Evolutionary conservation across 2,113 vertebrate species (phyloP), one percentile per base, ranked within the genome.

Genomic region (Grammomys dolichurus): DNA sequence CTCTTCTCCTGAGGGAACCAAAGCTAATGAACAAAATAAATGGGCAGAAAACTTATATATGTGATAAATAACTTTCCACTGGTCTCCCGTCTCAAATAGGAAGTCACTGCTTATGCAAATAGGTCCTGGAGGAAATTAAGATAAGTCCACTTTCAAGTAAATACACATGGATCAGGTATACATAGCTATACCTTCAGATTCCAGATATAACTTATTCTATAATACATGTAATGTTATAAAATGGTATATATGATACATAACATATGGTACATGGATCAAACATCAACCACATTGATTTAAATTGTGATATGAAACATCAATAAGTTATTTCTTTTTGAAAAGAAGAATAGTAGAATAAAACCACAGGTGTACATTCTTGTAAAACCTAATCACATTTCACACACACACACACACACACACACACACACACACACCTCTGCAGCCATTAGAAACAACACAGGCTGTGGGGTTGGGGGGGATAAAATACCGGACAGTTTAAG

Each of bases 341-440:
- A 51, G 77, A 65, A 73, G 48, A 43, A 82, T 13, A 26, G 22
- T 56, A 75, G 43, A 88, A 72, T 56, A 56, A 93, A 77, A 78
- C 6, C 14, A 24, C 51, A 58, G 67, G 75, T 73, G 16, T 33
- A 5, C 12, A 10, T 31, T 60, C 67, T 36, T 19, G 33, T 67
- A 56, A 48, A 84, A 85, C 4, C n/a, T 54, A 87, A 69, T 63
- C 16, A 22, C 7, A 60, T 6, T 11, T 48, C 0, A 0, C 2
- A 33, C 4, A 0, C 1, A 28, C 2, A 0, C 2, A 28, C 8
- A 40, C 48, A 0, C 2, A 28, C 8, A 40, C 48, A 48, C 0
- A 0, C 2, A 33, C 4, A 0, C 1, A 28, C 6, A 40, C 48
- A 0, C 2, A 0, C 85, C 65, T 46, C 0, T 5, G 4, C 91